Evolutionary conservation across 2,113 vertebrate species (phyloP).

Genomic region (Falco punctatus): DNA sequence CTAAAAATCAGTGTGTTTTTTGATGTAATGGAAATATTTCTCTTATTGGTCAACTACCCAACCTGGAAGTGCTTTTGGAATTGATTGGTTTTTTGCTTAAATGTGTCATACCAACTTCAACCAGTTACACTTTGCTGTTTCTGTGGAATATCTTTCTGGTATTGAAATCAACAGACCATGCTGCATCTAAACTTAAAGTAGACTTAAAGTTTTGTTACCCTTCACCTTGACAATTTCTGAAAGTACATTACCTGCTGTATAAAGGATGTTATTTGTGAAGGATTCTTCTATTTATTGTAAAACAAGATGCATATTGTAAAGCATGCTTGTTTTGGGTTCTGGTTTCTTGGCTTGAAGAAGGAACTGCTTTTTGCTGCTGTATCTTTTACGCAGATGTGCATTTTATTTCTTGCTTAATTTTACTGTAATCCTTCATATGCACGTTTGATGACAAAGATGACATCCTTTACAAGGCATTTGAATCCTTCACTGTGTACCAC

Average conservation of each 20-base stretch:
- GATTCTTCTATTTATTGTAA: background rate
- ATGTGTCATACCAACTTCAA: background rate
- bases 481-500: background rate
- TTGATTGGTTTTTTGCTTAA: background rate
- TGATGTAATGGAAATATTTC: background rate
- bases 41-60: background rate
- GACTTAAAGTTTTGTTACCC: background rate
- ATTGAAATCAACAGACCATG: background rate
- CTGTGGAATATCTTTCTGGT: background rate
- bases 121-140: background rate
- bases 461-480: background rate
- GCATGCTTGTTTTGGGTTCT: background rate
- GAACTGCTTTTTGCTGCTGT: background rate
- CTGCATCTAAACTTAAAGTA: background rate
- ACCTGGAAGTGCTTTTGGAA: background rate
- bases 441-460: background rate
- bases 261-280: background rate
- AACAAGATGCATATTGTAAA: background rate
- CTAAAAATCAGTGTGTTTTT: background rate
- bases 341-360: background rate
- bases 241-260: background rate
- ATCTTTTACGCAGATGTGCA: background rate
- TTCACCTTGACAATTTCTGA: background rate
- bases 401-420: slow-evolving; percentile 22
- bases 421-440: background rate